Percentiles rank a stretch among this genome's conserved stretches.
Conservation (phyloP, 1,140 invertebrate species). For the Lasioglossum baleicum region DNA sequence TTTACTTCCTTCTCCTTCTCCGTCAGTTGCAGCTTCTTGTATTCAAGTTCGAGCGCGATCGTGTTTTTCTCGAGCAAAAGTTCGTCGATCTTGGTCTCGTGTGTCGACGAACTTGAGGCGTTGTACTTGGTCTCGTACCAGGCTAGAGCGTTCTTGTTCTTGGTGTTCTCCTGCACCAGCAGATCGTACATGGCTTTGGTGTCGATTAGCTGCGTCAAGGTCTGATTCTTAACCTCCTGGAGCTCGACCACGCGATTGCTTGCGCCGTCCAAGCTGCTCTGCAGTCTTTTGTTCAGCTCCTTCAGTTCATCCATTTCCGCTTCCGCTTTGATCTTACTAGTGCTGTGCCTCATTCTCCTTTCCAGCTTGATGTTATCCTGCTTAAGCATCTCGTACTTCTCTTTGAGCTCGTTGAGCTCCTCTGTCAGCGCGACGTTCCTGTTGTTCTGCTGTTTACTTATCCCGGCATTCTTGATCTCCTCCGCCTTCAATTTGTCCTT, state of each 20-base stretch:
- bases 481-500: constrained; percentile 62
- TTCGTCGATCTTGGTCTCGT: constrained; percentile 51
- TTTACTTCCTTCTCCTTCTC: constrained; percentile 48
- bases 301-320: constrained; percentile 62
- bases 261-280: constrained; percentile 72
- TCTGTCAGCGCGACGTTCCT: constrained; percentile 50
- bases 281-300: constrained; percentile 68
- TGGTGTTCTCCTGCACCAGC: constrained; percentile 59
- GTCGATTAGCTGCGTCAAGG: constrained; percentile 60
- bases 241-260: constrained; percentile 71
- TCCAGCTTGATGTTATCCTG: constrained; percentile 59
- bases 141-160: constrained; percentile 41
- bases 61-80: constrained; percentile 66
- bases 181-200: constrained; percentile 48
- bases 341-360: constrained; percentile 69
- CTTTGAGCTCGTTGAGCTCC: constrained; percentile 56
- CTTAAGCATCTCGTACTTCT: constrained; percentile 48
- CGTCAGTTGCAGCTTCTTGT: constrained; percentile 53
- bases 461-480: constrained; percentile 55
- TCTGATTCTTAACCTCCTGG: constrained; percentile 63
- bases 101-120: constrained; percentile 27
- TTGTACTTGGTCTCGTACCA: constrained; percentile 51
- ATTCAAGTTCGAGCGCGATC: constrained; percentile 63
- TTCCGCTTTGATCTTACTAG: constrained; percentile 60
- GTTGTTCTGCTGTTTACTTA: constrained; percentile 68